These are phyloP conservation scores for Aporrectodea caliginosa DNA, from an alignment of 1,140 invertebrate species.

Conservation along the genomic window DNA sequence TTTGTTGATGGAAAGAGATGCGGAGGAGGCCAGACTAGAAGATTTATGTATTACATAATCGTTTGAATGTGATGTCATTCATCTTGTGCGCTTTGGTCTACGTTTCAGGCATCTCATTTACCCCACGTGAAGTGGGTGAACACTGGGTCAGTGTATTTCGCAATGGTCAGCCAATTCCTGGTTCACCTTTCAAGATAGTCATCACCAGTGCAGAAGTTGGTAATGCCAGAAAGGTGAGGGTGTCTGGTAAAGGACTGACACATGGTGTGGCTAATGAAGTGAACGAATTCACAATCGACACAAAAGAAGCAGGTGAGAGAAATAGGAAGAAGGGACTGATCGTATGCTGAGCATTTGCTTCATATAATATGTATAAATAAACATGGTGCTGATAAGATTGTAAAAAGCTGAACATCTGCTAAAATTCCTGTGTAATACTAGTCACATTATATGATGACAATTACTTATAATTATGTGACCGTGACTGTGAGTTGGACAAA, in stretches of 20 bases:
- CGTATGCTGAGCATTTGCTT: neutral
- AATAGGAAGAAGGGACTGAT: neutral
- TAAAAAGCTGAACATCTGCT: too few species aligned
- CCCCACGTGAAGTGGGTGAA: slow-evolving; percentile 87
- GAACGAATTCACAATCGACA: slow-evolving; percentile 90
- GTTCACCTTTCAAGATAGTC: slow-evolving; percentile 94
- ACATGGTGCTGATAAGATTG: neutral
- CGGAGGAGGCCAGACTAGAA: too few species aligned
- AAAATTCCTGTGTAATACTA: too few species aligned
- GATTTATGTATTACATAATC: too few species aligned
- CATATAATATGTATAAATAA: too few species aligned
- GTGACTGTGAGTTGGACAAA: too few species aligned
- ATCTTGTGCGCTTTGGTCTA: too few species aligned
- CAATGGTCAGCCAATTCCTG: slow-evolving; percentile 88
- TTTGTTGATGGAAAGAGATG: too few species aligned
- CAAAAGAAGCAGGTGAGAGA: slow-evolving; percentile 74
- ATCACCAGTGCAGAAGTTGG: slow-evolving; percentile 86
- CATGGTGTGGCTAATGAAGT: slow-evolving; percentile 88
- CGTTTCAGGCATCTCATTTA: slow-evolving; percentile 85
- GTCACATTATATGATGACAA: too few species aligned
- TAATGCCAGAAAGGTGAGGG: slow-evolving; percentile 91
- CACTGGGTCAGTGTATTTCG: slow-evolving; percentile 92
- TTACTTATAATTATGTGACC: too few species aligned
- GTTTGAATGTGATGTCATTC: too few species aligned
- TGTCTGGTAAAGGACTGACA: slow-evolving; percentile 75